phyloP scores from a whole-genome alignment of 2,797 vertebrate genomes.

The Acipenser ruthenus region DNA sequence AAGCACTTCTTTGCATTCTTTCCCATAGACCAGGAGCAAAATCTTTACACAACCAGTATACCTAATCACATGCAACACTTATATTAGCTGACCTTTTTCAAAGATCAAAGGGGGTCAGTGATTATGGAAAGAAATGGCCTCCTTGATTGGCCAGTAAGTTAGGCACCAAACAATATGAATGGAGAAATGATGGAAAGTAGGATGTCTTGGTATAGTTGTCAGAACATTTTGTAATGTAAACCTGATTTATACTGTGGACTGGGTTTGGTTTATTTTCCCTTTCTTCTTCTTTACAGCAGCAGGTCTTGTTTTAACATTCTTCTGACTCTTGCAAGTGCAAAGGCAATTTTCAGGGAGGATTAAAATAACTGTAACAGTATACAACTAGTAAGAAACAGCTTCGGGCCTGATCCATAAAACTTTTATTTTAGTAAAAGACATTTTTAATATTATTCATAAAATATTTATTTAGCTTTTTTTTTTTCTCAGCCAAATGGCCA shows the following conservation, averaged over 20 bases:
- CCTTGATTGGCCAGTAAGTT: constrained; percentile 46
- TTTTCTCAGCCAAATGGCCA: too few species aligned
- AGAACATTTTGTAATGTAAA: constrained; percentile 60
- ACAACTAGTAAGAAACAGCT: too few species aligned
- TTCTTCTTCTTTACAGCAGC: constrained; percentile 31
- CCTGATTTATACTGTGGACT: constrained; percentile 55
- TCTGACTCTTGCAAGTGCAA: too few species aligned
- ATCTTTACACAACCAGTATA: constrained; percentile 48
- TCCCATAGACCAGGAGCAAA: constrained; percentile 36
- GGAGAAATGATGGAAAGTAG: constrained; percentile 32
- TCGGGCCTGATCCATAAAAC: too few species aligned
- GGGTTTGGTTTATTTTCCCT: constrained; percentile 58
- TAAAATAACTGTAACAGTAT: too few species aligned
- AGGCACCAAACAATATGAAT: constrained; percentile 54
- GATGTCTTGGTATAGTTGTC: constrained; percentile 50
- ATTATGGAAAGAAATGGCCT: constrained; percentile 22
- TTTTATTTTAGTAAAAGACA: too few species aligned
- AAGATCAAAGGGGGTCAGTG: constrained; percentile 45
- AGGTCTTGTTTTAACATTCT: constrained; percentile 46
- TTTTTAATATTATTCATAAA: too few species aligned
- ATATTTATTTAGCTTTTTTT: too few species aligned
- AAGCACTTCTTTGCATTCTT: constrained; percentile 35
- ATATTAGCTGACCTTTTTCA: too few species aligned
- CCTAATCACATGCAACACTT: constrained; percentile 39
- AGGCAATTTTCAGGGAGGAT: too few species aligned